Evolutionary conservation across 2,113 vertebrate genomes (phyloP), one percentile per base, ranked within the genome.

Genomic region (Corythoichthys haematopterus): DNA sequence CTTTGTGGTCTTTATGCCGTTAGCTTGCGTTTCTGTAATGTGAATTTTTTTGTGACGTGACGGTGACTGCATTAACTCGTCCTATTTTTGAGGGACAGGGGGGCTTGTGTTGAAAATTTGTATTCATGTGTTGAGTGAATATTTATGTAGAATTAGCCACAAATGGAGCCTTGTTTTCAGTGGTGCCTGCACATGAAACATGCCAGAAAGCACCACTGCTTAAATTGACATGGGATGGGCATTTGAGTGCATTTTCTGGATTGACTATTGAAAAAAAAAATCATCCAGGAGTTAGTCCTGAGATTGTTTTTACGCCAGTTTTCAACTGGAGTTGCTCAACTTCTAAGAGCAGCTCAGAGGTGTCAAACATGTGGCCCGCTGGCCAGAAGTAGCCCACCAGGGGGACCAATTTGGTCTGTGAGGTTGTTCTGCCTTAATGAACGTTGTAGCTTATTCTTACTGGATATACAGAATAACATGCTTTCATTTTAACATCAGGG

Each of bases 1-100:
- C 15, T 78, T 68, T 67, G 57, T 71, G 40, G 43, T 65, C 64
- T 71, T 60, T 61, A 67, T 68, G 52, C 28, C 51, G 45, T 66
- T 75, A n/a, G 48, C 40, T 71, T 66, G 8, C 51, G 64, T 74
- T 51, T 67, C 71, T 78, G 36, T 35, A 68, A 71, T 84, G 66
- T 84, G 72, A 70, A 84, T 77, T 43, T 61, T 61, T 73, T 69
- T 52, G 16, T 13, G 16, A 28, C 33, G 59, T 46, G 43, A 43
- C 38, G 4, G 14, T 50, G 61, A 74, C 2, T 4, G 68, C 69
- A 82, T 85, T 71, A 79, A 43, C 69, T 78, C 57, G 38, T 66
- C 66, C 64, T 70, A 50, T 12, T 61, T 16, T 51, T 33, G 36
- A 59, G 43, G 48, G 20, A 55, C 20, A 28, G 52, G 10, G 11